These are phyloP conservation scores for rat (Rattus norvegicus) DNA, from an alignment of 2,113 vertebrate genomes.

Conservation along the genomic window DNA sequence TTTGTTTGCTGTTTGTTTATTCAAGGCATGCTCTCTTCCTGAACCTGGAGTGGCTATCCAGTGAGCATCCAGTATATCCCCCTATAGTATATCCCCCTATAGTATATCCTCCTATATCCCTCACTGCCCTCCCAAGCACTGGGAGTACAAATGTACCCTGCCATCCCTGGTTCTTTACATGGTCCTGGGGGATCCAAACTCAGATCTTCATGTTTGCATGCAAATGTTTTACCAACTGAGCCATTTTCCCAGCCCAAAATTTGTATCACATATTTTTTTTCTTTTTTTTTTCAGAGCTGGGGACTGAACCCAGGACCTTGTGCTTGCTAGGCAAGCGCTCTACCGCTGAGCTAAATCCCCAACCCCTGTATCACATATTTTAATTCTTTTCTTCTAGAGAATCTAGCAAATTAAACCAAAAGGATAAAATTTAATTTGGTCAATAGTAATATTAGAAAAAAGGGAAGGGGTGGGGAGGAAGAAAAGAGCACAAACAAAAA, in stretches of 20 bases:
- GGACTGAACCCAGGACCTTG: too few species aligned
- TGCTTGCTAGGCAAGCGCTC: too few species aligned
- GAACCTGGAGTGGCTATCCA: background rate
- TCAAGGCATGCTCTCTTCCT: background rate
- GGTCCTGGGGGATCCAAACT: background rate
- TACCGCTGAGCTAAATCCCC: too few species aligned
- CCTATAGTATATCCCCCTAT: background rate
- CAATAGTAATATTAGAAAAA: background rate
- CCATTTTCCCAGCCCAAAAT: background rate
- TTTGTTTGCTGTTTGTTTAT: background rate
- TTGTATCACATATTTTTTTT: conserved; percentile 21
- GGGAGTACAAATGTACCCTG: background rate
- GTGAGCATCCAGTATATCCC: background rate
- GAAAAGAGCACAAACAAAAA: background rate
- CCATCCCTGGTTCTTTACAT: too few species aligned
- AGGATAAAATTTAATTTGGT: conserved; percentile 49
- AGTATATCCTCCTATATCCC: background rate
- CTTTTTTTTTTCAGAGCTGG: too few species aligned
- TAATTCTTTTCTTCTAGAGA: conserved; percentile 10
- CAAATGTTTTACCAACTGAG: background rate
- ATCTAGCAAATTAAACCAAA: conserved; percentile 40
- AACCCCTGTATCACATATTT: background rate
- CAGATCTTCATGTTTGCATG: background rate
- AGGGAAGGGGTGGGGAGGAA: background rate
- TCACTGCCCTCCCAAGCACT: background rate